Percentiles rank a stretch among this genome's conserved stretches.
Evolutionary conservation across 1,140 invertebrate species (phyloP).

Genomic region (Nephotettix cincticeps): DNA sequence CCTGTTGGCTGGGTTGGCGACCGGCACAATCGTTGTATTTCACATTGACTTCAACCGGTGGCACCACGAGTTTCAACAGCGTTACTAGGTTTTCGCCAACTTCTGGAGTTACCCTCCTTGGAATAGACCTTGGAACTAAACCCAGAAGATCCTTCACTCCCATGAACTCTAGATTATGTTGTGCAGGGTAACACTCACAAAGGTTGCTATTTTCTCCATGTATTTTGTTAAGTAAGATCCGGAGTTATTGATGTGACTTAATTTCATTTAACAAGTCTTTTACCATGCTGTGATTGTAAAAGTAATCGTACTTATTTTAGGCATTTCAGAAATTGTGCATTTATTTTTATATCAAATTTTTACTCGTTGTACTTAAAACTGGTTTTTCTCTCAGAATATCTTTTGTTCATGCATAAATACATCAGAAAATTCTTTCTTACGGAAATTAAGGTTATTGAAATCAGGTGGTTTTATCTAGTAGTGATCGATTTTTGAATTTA

Average conservation of each 20-base stretch:
- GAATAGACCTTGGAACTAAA: conserved; percentile 16
- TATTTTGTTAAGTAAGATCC: background rate
- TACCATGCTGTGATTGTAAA: conserved; percentile 11
- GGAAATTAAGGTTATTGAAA: no score
- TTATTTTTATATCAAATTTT: conserved; percentile 20
- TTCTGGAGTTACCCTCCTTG: conserved; percentile 25
- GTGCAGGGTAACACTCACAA: conserved; percentile 3
- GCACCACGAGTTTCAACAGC: conserved; percentile 98
- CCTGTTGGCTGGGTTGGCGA: conserved; percentile 91
- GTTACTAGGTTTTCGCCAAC: conserved; percentile 58
- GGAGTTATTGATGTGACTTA: background rate
- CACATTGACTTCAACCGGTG: conserved; percentile 99
- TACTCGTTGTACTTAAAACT: conserved; percentile 17
- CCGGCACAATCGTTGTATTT: conserved; percentile 97
- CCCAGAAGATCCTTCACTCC: background rate
- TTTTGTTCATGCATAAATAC: no score
- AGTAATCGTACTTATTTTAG: conserved; percentile 14
- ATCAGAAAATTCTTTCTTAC: no score
- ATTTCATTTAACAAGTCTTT: background rate
- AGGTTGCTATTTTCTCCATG: background rate
- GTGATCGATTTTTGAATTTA: no score
- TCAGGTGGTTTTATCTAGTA: no score
- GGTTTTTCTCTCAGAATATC: no score
- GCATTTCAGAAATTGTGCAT: conserved; percentile 14
- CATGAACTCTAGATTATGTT: background rate